These are phyloP conservation scores for Standfussiana lucernea DNA, from an alignment of 2,888 invertebrate genomes.

Conservation along the genomic window DNA sequence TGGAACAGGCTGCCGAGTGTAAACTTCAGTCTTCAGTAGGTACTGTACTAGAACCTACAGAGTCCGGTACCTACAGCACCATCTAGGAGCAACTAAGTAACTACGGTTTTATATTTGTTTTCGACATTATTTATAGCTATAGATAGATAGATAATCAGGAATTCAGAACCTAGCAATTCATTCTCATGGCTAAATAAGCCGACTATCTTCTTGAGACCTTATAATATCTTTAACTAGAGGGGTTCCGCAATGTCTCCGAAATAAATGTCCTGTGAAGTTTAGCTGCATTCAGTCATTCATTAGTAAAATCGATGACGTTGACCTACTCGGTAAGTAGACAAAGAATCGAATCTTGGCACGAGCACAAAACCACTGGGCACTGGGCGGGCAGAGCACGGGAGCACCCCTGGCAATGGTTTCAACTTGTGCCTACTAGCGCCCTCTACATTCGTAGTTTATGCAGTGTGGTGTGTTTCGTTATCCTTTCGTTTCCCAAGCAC, in stretches of 20 bases:
- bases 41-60: background rate
- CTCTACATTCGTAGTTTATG: slow-evolving; percentile 15
- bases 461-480: background rate
- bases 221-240: background rate
- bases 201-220: background rate
- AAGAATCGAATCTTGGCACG: slow-evolving; percentile 54
- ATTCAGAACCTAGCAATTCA: background rate
- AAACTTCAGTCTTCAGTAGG: background rate
- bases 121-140: background rate
- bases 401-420: background rate
- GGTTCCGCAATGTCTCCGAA: background rate
- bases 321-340: slow-evolving; percentile 24
- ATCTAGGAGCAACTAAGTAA: background rate
- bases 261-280: background rate
- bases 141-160: background rate
- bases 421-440: slow-evolving; percentile 13
- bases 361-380: slow-evolving; percentile 10
- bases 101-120: background rate
- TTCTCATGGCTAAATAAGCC: background rate
- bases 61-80: background rate
- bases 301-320: slow-evolving; percentile 40
- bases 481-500: background rate
- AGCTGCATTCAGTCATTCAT: slow-evolving; percentile 8
- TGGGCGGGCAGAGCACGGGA: background rate
- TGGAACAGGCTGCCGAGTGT: background rate